Base-by-base conservation (phyloP, 2,797 vertebrate genomes). In the Cuniculus paca region DNA sequence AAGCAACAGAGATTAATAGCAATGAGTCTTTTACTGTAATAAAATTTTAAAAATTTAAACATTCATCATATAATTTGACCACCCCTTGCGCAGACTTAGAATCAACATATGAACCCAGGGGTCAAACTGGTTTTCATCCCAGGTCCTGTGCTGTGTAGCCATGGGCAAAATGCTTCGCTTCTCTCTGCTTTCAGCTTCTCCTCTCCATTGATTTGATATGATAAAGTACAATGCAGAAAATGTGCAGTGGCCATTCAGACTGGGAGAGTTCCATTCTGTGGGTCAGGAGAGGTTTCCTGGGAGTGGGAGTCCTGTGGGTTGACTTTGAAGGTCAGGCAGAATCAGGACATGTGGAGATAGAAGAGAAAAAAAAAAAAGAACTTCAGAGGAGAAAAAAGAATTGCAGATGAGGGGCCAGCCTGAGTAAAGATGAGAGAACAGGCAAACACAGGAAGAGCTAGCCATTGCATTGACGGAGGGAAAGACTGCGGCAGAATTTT, bases 401-500 rank as follows among this genome's bases (percentile, higher is more conserved):
- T 65, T 58, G 52, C 84, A 63, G 91, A 24, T 7, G 39, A 56
- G 34, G n/a, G 26, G 34, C 45, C 24, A 5, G 28, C 10, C 31
- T 13, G 52, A 70, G 48, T 28, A 81, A 52, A 89, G 78, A 56
- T 26, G 54, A 90, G 48, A 17, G 45, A 22, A 50, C 22, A 60
- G 42, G 60, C 10, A 34, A 75, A 24, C 26, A n/a, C 34, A 60
- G 22, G 80, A 75, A 79, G 42, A 87, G 60, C 17, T 17, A 85
- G 63, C 22, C 22, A 0, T 65, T 72, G 75, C 56, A 48, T 0
- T 1, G 26, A 48, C 75, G 28, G 75, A 79, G 52, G 39, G 61
- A 86, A 79, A 79, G 65, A 82, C 3, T 14, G 58, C 0, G 9
- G 70, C 89, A 72, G 97, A 92, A 97, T 95, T 97, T 96, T 97